Evolutionary conservation across 2,113 vertebrate genomes (phyloP), one percentile per base, ranked within the genome.

Genomic region (Sinocyclocheilus anshuiensis): DNA sequence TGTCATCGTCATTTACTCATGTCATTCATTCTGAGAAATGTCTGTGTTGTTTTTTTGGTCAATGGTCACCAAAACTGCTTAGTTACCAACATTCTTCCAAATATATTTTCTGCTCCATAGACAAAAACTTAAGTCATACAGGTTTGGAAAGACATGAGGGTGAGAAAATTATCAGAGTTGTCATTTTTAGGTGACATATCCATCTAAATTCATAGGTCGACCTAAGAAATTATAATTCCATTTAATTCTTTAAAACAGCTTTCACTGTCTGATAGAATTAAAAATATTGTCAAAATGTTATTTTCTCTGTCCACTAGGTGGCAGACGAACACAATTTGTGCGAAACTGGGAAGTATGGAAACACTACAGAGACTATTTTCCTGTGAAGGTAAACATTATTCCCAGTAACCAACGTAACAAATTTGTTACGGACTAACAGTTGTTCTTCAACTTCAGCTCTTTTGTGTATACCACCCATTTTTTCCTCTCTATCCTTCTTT

Each of bases 321-420:
- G 96, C 84, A 94, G 95, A 75, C 86, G 50, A 45, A 83, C 0
- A 0, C 5, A 20, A 4, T 94, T 90, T 92, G 36, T 95, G 11
- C 93, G 93, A 71, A 93, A 29, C 12, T 95, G 92, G 94, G 86
- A 13, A 0, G 2, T 96, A 4, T 97, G 96, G 95, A 86, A 90
- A 15, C 92, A 96, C 39, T 24, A 92, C 20, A 92, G 91, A 85
- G 93, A 96, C 75, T 96, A 93, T 81, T 97, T 94, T 50, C 96
- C 96, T 9, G 67, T 97, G 45, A 96, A 96, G 94, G 96, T 96
- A 90, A 92, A 20, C 2, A 36, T n/a, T n/a, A n/a, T 36, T 29
- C 6, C 33, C 39, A 67, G 11, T 59, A 59, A 57, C 36, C 26
- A 15, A 29, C 8, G 5, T n/a, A n/a, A 55, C 0, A 24, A 29